Evolutionary conservation across 2,888 invertebrate genomes (phyloP).

Genomic region (Danaus chrysippus): DNA sequence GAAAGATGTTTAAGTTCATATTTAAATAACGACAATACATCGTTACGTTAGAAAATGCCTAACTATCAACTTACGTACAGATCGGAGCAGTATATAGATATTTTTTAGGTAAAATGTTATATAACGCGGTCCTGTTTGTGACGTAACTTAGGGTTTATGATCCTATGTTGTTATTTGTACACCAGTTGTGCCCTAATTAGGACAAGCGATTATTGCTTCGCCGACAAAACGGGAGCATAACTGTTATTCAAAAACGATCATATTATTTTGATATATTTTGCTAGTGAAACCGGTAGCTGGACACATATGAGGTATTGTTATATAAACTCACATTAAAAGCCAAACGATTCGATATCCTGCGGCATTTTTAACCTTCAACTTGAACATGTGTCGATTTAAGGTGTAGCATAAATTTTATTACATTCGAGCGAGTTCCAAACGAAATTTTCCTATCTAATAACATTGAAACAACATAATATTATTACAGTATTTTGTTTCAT

Average conservation of each 20-base stretch:
- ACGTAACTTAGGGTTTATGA: constrained; percentile 49
- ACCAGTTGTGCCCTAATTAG: constrained; percentile 9
- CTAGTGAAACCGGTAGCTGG: too few relatives aligned
- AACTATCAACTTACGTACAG: too few relatives aligned
- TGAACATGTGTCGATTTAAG: not conserved
- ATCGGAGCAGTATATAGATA: too few relatives aligned
- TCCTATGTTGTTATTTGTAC: constrained; percentile 14
- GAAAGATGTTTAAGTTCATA: too few relatives aligned
- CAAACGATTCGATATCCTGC: constrained; percentile 41
- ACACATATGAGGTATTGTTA: not conserved
- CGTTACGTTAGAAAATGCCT: too few relatives aligned
- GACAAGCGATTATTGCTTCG: not conserved
- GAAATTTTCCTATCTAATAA: too few relatives aligned
- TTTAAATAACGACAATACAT: too few relatives aligned
- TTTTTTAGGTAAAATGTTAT: constrained; percentile 29
- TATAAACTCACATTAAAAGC: constrained; percentile 13
- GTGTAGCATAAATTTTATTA: not conserved
- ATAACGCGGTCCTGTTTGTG: constrained; percentile 61
- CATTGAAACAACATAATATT: too few relatives aligned
- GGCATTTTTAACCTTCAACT: constrained; percentile 36
- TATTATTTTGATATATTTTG: too few relatives aligned
- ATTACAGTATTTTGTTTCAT: too few relatives aligned
- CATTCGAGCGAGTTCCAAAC: too few relatives aligned
- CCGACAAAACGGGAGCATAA: not conserved
- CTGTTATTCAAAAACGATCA: not conserved